These are phyloP conservation scores for Sylvia borin DNA, from an alignment of 2,797 vertebrate genomes.

Conservation along the genomic window DNA sequence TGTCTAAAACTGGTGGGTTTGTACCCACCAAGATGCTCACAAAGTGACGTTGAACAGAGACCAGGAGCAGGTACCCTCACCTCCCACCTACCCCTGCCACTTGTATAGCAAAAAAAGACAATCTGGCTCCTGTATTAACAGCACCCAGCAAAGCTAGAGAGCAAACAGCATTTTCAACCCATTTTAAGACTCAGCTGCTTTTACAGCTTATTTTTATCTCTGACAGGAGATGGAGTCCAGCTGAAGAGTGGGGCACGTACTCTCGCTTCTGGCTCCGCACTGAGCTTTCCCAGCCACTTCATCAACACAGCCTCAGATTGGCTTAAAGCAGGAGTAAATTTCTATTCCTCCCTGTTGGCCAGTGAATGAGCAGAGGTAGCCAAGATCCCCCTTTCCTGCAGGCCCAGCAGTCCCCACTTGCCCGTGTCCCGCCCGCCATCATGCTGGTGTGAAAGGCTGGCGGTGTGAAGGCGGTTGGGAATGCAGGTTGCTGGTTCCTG, in stretches of 20 bases:
- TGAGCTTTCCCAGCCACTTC: slow-evolving; percentile 26
- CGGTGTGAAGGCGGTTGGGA: background rate
- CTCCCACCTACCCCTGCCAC: background rate
- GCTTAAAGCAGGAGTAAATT: slow-evolving; percentile 30
- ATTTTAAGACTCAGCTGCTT: background rate
- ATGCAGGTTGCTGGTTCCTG: background rate
- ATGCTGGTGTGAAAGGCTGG: background rate
- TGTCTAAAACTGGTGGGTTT: background rate
- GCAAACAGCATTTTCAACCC: background rate
- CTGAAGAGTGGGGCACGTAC: background rate
- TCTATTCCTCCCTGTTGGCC: background rate
- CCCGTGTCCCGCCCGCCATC: background rate
- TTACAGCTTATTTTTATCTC: slow-evolving; percentile 31
- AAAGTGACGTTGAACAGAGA: background rate
- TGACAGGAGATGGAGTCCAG: background rate
- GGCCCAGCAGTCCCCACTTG: background rate
- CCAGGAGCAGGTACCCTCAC: background rate
- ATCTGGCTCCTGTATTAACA: background rate
- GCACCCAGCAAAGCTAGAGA: rapidly evolving
- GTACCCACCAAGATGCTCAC: background rate
- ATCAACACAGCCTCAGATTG: slow-evolving; percentile 19
- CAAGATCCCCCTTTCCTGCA: background rate
- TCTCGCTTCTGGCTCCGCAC: background rate
- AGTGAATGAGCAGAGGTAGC: background rate
- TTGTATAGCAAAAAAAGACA: background rate